Evolutionary conservation across 2,797 vertebrate genomes (phyloP), one percentile per base, ranked within the genome.

Genomic region (Sebastes matsubarae): DNA sequence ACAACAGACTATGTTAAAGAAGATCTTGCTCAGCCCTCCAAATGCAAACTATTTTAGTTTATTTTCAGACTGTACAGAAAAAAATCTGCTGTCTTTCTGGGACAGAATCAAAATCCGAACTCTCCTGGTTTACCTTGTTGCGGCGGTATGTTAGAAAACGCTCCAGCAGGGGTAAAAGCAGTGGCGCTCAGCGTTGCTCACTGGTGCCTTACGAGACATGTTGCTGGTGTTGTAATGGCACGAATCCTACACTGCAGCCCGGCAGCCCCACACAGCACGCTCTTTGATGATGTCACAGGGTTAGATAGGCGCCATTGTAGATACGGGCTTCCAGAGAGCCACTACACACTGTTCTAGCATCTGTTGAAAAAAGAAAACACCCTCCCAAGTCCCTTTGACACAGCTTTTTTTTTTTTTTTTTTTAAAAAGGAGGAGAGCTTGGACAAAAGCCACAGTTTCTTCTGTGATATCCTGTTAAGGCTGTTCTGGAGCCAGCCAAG

Each of bases 371-470:
- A 94, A 52, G 50, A 91, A 93, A 93, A 92, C 89, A 92, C 93
- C 94, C 95, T 94, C 93, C 93, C 93, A 88, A 89, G 90, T 89
- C 91, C 83, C 94, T 96, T 95, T 95, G 94, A 96, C 94, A 92
- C 91, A 92, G 92, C 42, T 46, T 46, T 18, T 46, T 18, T 18
- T 46, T 46, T 18, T 46, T 46, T 88, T 86, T 92, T 93, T 95
- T 93, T 59, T 59, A 83, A 89, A 46, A 46, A 46, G 42, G 42
- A 89, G 80, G 91, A 74, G 92, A 91, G 91, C 89, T 42, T 94
- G 95, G 95, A 96, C 95, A 96, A 96, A 96, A 96, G 96, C 94
- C 95, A 95, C 94, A 93, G 94, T 95, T 96, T 96, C 95, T 95
- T 95, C 94, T 95, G 93, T 95, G 94, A 96, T 96, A 95, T 96